These are phyloP conservation scores for Styela plicata DNA, from an alignment of 23 tunicate genomes.

Conservation along the genomic window DNA sequence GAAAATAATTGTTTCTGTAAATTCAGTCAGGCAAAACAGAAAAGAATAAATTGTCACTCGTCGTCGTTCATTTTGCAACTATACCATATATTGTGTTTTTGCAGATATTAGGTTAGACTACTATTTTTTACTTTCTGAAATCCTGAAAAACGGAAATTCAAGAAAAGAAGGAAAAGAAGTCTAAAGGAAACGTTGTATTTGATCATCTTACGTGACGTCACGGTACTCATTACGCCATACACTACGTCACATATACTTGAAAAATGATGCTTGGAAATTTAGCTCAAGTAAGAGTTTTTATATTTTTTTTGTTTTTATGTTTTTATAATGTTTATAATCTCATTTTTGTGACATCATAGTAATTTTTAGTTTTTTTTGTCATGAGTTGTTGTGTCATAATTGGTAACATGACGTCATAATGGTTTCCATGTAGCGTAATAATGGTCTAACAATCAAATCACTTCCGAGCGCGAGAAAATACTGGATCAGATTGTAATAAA, in stretches of 20 bases:
- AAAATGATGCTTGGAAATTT: conserved; percentile 27
- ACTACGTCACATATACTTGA: background rate
- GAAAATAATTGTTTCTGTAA: too few species aligned
- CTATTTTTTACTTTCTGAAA: background rate
- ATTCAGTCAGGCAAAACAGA: too few species aligned
- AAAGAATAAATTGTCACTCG: too few species aligned
- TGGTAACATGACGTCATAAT: background rate
- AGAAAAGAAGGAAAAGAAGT: background rate
- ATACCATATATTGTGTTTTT: too few species aligned
- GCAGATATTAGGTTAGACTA: background rate
- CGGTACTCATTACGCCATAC: background rate
- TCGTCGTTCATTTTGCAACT: too few species aligned
- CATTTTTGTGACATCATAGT: too few species aligned
- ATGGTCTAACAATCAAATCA: background rate
- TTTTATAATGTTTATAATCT: too few species aligned
- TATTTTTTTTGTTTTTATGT: background rate
- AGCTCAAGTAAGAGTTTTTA: conserved; percentile 9
- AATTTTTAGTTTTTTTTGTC: too few species aligned
- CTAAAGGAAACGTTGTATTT: too few species aligned
- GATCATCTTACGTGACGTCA: background rate
- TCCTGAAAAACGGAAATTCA: background rate
- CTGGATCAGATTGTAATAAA: background rate
- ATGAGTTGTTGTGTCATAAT: too few species aligned
- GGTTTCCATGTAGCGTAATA: background rate
- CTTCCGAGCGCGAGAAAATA: background rate